Evolutionary conservation across 2,888 invertebrate genomes (phyloP).

Genomic region (Melipona bicolor): DNA sequence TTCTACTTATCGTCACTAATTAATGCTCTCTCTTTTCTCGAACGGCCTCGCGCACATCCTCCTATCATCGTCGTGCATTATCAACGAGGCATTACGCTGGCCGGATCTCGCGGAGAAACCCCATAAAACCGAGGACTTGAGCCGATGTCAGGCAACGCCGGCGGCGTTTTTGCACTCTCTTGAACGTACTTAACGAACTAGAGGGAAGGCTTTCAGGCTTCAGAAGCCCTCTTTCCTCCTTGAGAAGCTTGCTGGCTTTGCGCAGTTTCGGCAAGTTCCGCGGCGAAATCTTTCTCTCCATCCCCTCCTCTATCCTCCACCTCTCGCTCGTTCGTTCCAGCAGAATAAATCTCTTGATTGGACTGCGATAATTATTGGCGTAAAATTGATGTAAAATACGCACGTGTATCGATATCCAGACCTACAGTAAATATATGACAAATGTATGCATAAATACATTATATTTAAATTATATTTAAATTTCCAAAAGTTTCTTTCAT

Average conservation of each 20-base stretch:
- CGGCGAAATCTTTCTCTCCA: conserved; percentile 12
- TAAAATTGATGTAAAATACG: too few species aligned
- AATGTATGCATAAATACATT: too few species aligned
- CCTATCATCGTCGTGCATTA: too few species aligned
- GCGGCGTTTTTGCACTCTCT: conserved; percentile 33
- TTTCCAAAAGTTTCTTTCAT: too few species aligned
- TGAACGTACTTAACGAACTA: conserved; percentile 28
- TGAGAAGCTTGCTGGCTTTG: conserved; percentile 24
- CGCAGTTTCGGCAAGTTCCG: conserved; percentile 19
- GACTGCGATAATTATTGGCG: too few species aligned
- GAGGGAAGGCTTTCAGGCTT: conserved; percentile 24
- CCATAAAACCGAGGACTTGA: conserved; percentile 31
- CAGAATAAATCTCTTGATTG: conserved; percentile 42
- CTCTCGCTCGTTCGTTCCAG: neutral
- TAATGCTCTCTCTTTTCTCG: too few species aligned
- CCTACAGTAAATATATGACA: too few species aligned
- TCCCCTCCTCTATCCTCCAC: neutral
- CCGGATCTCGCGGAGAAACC: neutral
- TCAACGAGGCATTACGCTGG: too few species aligned
- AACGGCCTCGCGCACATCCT: too few species aligned
- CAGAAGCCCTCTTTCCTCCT: neutral
- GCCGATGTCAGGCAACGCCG: conserved; percentile 25
- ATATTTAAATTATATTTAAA: too few species aligned
- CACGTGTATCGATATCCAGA: too few species aligned
- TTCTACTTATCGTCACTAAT: too few species aligned